Percentiles rank a stretch among this genome's conserved stretches.
Evolutionary conservation across 1,140 invertebrate genomes (phyloP).

Genomic region (Rhagoletis zephyria): DNA sequence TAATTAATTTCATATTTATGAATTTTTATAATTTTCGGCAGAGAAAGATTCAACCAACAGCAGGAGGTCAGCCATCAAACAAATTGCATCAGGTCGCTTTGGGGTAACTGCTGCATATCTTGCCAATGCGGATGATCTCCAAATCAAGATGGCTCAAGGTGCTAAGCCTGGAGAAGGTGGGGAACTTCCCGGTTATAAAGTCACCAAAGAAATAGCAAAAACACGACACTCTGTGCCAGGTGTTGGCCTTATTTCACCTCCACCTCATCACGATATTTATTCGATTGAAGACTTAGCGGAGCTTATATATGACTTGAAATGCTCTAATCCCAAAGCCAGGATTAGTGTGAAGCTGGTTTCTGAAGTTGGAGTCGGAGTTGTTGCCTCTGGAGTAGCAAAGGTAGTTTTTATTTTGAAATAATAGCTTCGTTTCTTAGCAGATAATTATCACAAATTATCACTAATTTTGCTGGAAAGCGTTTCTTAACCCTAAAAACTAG

Average conservation of each 20-base stretch:
- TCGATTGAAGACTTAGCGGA: constrained; percentile 99
- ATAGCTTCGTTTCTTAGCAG: not conserved
- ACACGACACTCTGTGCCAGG: constrained; percentile 96
- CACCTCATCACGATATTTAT: constrained; percentile 99
- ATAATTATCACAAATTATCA: no score
- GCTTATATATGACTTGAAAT: constrained; percentile 98
- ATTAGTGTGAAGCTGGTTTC: constrained; percentile 99
- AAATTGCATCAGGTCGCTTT: constrained; percentile 97
- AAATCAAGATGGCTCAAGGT: constrained; percentile 99
- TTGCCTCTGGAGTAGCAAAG: constrained; percentile 97
- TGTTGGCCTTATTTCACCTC: constrained; percentile 98
- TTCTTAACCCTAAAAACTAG: no score
- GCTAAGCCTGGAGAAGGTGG: constrained; percentile 97
- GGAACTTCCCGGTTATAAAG: constrained; percentile 87
- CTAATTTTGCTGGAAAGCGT: no score
- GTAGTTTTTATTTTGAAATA: constrained; percentile 72
- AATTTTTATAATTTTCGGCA: constrained; percentile 42
- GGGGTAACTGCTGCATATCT: constrained; percentile 97
- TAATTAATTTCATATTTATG: no score
- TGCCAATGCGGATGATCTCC: constrained; percentile 95
- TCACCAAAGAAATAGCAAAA: constrained; percentile 94
- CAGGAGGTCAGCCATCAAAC: constrained; percentile 87
- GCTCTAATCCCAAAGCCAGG: constrained; percentile 93
- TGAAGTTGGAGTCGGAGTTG: constrained; percentile 97
- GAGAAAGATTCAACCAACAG: constrained; percentile 84